These are phyloP conservation scores for Spodoptera picta DNA, from an alignment of 2,888 invertebrate genomes.

Conservation along the genomic window DNA sequence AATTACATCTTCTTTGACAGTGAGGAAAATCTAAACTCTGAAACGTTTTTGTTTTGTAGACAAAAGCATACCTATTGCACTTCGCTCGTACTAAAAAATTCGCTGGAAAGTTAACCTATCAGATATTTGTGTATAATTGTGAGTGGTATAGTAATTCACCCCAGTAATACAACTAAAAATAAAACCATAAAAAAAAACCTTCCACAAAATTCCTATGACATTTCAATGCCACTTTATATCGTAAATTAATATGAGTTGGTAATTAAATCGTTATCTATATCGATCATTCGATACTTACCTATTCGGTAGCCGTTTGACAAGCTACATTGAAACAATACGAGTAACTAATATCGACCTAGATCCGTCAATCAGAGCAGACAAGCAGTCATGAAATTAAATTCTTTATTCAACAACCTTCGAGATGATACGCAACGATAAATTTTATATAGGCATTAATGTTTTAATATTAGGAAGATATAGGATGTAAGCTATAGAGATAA, in stretches of 20 bases:
- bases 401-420: slow-evolving; percentile 66
- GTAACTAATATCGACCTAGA: slow-evolving; percentile 67
- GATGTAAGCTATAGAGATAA: no score
- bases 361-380: slow-evolving; percentile 68
- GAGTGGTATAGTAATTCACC: no score
- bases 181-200: slow-evolving; percentile 1
- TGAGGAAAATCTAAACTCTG: slow-evolving; percentile 1
- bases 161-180: no score
- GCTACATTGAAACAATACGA: slow-evolving; percentile 68
- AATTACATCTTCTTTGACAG: neutral
- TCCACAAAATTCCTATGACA: neutral
- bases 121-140: no score
- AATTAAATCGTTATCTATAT: slow-evolving; percentile 42
- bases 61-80: no score
- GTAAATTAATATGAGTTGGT: slow-evolving; percentile 12
- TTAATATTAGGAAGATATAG: no score
- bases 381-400: slow-evolving; percentile 53
- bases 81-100: no score
- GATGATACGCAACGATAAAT: slow-evolving; percentile 69
- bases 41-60: no score
- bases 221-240: no score
- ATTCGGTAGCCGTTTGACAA: slow-evolving; percentile 60
- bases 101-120: no score
- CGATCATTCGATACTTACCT: slow-evolving; percentile 9
- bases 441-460: no score